phyloP scores from a whole-genome alignment of 2,888 invertebrate genomes.

The Drosophila barbarae region DNA sequence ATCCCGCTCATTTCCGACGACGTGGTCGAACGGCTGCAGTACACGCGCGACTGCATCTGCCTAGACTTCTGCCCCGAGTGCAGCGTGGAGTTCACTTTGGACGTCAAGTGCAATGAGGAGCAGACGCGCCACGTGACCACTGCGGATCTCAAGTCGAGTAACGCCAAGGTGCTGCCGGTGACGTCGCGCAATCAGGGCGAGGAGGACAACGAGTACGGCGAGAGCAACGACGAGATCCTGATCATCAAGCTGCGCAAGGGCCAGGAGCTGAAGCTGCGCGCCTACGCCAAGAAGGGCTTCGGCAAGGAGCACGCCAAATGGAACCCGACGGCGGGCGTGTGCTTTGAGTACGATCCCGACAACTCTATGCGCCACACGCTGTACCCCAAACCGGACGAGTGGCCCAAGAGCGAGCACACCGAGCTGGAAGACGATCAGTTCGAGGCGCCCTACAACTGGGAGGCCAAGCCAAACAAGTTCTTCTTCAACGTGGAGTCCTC shows the following conservation, averaged over 20 bases:
- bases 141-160: conserved; percentile 95
- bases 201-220: conserved; percentile 95
- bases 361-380: conserved; percentile 97
- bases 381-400: conserved; percentile 97
- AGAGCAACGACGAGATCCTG: conserved; percentile 90
- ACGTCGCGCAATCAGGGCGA: conserved; percentile 95
- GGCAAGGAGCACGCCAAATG: conserved; percentile 99
- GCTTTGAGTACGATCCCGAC: conserved; percentile 99
- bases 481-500: conserved; percentile 98
- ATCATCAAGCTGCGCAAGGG: conserved; percentile 88
- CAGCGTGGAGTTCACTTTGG: conserved; percentile 97
- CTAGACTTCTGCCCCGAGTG: conserved; percentile 98
- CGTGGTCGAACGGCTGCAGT: conserved; percentile 95
- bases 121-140: conserved; percentile 97
- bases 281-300: conserved; percentile 94
- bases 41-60: conserved; percentile 97
- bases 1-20: conserved; percentile 98
- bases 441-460: conserved; percentile 96
- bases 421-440: conserved; percentile 95
- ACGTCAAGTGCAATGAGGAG: conserved; percentile 96
- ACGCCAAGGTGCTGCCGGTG: conserved; percentile 94
- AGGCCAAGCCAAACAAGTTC: conserved; percentile 97
- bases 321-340: conserved; percentile 99
- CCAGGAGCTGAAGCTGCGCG: conserved; percentile 95
- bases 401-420: conserved; percentile 99